Conservation (phyloP, 2,113 vertebrate species). For the Guaruba guarouba region DNA sequence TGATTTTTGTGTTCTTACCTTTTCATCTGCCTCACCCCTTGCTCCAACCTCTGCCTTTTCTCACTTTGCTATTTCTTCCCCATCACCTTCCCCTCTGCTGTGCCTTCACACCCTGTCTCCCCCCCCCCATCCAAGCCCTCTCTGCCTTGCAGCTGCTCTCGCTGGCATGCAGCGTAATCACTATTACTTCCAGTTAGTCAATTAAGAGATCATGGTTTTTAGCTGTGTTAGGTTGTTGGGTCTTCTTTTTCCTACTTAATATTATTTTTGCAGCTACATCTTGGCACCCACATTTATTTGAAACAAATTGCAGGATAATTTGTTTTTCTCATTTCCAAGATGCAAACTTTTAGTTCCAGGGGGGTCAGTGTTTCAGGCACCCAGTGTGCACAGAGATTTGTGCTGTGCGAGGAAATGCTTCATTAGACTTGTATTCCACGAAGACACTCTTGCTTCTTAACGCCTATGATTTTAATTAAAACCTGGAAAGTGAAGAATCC, state of each 20-base stretch:
- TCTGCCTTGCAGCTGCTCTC: not conserved
- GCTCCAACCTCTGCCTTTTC: not conserved
- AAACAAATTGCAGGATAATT: conserved; percentile 63
- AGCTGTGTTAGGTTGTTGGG: not conserved
- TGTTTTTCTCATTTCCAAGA: conserved; percentile 73
- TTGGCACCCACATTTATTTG: conserved; percentile 67
- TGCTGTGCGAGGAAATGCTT: conserved; percentile 74
- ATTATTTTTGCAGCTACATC: conserved; percentile 41
- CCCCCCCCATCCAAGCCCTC: not conserved
- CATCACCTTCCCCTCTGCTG: not conserved
- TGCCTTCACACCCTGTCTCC: not conserved
- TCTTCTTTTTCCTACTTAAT: conserved; percentile 13
- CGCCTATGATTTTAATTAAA: conserved; percentile 85
- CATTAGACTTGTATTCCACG: conserved; percentile 79
- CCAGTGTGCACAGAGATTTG: conserved; percentile 66
- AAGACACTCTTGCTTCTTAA: conserved; percentile 77
- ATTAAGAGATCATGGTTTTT: conserved; percentile 57
- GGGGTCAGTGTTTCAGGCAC: conserved; percentile 21
- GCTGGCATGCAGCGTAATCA: not conserved
- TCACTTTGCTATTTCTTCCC: not conserved
- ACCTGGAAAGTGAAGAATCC: conserved; percentile 80
- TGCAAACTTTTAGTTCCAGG: conserved; percentile 19
- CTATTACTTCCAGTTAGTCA: conserved; percentile 38
- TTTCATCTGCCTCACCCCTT: not conserved
- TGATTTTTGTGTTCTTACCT: conserved; percentile 5